phyloP scores from a whole-genome alignment of 2,113 vertebrate genomes.

The Carassius gibelio region DNA sequence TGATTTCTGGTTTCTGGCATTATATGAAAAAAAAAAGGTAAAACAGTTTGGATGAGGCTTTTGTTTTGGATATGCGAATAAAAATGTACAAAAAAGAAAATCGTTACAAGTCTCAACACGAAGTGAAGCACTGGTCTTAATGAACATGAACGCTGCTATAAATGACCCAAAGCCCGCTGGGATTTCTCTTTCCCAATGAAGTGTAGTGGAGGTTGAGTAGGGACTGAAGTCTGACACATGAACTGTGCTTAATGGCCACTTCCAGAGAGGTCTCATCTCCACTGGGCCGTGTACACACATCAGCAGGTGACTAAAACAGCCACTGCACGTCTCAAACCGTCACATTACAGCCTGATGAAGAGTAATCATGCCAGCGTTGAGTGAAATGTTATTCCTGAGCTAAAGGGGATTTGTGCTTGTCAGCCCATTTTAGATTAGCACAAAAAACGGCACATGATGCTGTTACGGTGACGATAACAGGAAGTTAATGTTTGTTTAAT shows the following conservation, averaged over 20 bases:
- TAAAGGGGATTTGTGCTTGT: conserved; percentile 59
- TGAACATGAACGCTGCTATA: conserved; percentile 71
- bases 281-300: conserved; percentile 55
- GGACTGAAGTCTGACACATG: conserved; percentile 76
- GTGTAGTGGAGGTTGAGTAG: conserved; percentile 78
- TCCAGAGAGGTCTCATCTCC: conserved; percentile 71
- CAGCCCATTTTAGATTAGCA: conserved; percentile 51
- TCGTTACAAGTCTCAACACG: background rate
- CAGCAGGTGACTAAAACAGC: conserved; percentile 62
- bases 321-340: conserved; percentile 60
- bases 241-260: conserved; percentile 72
- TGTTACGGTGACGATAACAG: conserved; percentile 37
- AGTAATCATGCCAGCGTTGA: conserved; percentile 55
- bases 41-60: conserved; percentile 55
- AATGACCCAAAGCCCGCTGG: conserved; percentile 77
- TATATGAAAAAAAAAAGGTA: conserved; percentile 66
- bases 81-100: background rate
- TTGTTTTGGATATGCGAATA: conserved; percentile 45
- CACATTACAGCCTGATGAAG: conserved; percentile 60
- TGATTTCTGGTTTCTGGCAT: conserved; percentile 65
- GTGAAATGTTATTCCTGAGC: conserved; percentile 59
- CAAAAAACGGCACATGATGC: conserved; percentile 45
- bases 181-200: conserved; percentile 80
- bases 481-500: conserved; percentile 37
- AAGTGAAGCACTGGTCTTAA: conserved; percentile 67